Evolutionary conservation across 2,113 vertebrate species (phyloP).

Genomic region (Paradisaea rubra): DNA sequence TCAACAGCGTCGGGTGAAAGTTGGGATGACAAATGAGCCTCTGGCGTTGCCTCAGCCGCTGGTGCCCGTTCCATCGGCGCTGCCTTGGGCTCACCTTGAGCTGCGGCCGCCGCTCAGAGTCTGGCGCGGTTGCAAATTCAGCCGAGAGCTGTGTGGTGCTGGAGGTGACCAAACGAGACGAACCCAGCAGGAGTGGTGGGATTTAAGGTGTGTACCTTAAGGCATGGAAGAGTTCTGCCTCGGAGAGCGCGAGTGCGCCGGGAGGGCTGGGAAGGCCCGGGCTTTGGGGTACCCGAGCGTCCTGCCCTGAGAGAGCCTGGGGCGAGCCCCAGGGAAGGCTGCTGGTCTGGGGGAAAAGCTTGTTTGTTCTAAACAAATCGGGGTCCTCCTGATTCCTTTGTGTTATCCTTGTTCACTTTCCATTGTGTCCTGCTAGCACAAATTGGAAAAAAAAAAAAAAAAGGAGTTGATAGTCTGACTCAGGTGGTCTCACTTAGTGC

Average conservation of each 20-base stretch:
- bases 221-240: accelerated
- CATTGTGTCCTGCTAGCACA: background rate
- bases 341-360: background rate
- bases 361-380: accelerated
- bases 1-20: accelerated
- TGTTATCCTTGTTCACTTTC: background rate
- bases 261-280: background rate
- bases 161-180: background rate
- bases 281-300: background rate
- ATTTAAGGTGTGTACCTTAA: background rate
- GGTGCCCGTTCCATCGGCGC: background rate
- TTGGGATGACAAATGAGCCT: background rate
- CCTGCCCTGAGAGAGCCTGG: background rate
- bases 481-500: background rate
- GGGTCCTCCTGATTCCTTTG: background rate
- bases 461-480: accelerated
- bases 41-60: background rate
- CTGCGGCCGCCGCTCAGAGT: background rate
- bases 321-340: background rate
- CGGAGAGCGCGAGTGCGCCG: accelerated
- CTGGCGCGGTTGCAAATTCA: background rate
- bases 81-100: background rate
- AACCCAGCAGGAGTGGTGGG: background rate
- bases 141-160: accelerated
- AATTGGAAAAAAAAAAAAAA: background rate